These are phyloP conservation scores for Epizoanthus fatuus DNA, from an alignment of 92 coral and sea anemone species.

Conservation along the genomic window DNA sequence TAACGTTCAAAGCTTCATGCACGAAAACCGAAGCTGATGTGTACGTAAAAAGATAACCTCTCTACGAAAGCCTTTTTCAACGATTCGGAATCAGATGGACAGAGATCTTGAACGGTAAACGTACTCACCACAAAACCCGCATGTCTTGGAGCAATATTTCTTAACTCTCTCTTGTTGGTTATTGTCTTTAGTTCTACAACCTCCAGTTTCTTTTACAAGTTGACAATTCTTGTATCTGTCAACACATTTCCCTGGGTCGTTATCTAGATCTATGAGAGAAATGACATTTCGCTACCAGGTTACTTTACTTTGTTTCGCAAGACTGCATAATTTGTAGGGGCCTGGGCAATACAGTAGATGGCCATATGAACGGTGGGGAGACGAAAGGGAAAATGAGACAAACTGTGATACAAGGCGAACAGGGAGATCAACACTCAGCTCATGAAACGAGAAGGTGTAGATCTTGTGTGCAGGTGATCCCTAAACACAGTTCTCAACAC, in stretches of 20 bases:
- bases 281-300: neutral
- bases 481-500: too few species aligned
- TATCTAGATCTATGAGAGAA: slow-evolving; percentile 9
- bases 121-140: slow-evolving; percentile 22
- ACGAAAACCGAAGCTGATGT: too few species aligned
- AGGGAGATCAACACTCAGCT: too few species aligned
- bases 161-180: neutral
- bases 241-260: neutral
- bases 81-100: too few species aligned
- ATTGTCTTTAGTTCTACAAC: neutral
- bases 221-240: slow-evolving; percentile 14
- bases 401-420: too few species aligned
- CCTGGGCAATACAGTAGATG: neutral
- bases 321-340: neutral
- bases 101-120: neutral
- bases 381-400: too few species aligned
- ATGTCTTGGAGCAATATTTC: neutral
- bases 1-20: too few species aligned
- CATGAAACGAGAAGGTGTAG: too few species aligned
- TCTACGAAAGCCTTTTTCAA: too few species aligned
- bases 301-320: neutral
- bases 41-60: too few species aligned
- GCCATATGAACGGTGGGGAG: too few species aligned
- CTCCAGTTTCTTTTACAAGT: neutral
- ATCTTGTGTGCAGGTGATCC: too few species aligned